Base-by-base conservation (phyloP, 2,113 vertebrate genomes). In the Callorhinus ursinus region DNA sequence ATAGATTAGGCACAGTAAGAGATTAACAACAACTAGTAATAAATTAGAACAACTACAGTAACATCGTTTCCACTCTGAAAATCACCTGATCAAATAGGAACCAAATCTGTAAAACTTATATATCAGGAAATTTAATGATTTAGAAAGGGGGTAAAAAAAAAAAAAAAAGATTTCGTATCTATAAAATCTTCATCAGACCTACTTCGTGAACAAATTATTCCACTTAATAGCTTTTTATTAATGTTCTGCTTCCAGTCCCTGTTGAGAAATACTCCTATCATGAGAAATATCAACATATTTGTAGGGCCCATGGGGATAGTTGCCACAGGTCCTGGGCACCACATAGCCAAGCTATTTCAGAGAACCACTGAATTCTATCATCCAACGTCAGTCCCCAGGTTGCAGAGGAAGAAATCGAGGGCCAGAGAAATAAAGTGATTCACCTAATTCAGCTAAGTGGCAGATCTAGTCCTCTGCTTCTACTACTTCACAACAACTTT, bases 41-140 rank as follows among this genome's bases (percentile, higher is more conserved):
- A 69, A 69, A 36, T 33, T 36, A 69, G 67, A 69, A 69, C 8
- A 4, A 69, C 67, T 69, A 19, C n/a, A 69, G n/a, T 11, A n/a
- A 67, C 7, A 67, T 67, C 7, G 8, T 69, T 69, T 69, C 31
- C 49, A 51, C 51, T 74, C 74, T 81, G 65, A 95, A 95, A 95
- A 95, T 86, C 42, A 39, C 55, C 26, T 42, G 59, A 72, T 67
- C 55, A 95, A 89, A 82, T n/a, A 95, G 86, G 84, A 93, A 67
- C 7, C n/a, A 15, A 94, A 83, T 8, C 22, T 51, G 14, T 42
- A 69, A 86, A 90, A 74, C 24, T 59, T 80, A 49, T 53, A 7
- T 74, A 67, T 46, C 33, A 76, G 26, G 55, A 96, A 86, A 76
- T 71, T 51, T 39, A 88, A 94, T 88, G 51, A 81, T 79, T 61